phyloP scores from a whole-genome alignment of 2,113 vertebrate species.

The Chloropsis cyanopogon region DNA sequence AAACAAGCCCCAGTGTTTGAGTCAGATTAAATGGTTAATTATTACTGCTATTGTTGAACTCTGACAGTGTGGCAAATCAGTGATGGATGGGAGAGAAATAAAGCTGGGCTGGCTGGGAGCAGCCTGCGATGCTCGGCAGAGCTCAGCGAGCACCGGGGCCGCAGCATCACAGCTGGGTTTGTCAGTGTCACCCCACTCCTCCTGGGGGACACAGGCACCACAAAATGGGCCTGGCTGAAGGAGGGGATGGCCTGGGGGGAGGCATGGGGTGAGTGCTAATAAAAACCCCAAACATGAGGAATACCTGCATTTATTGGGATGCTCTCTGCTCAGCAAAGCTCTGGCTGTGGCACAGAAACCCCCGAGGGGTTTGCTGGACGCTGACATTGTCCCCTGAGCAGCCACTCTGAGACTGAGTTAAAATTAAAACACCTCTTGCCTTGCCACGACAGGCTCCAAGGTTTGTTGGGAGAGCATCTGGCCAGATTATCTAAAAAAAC shows the following conservation, averaged over 20 bases:
- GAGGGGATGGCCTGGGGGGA: background rate
- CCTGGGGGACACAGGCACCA: background rate
- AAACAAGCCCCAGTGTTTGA: constrained; percentile 31
- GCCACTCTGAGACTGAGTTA: background rate
- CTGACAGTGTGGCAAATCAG: constrained; percentile 45
- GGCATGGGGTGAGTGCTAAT: background rate
- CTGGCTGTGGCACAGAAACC: background rate
- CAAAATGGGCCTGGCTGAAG: background rate
- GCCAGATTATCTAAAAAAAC: background rate
- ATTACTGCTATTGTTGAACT: constrained; percentile 51
- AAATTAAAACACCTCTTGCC: constrained; percentile 28
- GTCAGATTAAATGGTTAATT: constrained; percentile 61
- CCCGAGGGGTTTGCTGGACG: background rate
- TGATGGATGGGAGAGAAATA: constrained; percentile 6
- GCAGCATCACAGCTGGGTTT: background rate
- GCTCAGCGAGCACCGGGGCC: background rate
- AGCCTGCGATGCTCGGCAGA: background rate
- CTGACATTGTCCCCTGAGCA: background rate
- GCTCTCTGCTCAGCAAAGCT: background rate
- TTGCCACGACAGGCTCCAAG: background rate
- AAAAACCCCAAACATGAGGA: background rate
- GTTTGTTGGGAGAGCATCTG: constrained; percentile 31
- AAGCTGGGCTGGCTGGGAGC: constrained; percentile 6
- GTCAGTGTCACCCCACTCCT: background rate
- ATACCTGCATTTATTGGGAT: background rate